Base-by-base conservation (phyloP, 2,113 vertebrate species). In the Chelonoidis abingdonii region DNA sequence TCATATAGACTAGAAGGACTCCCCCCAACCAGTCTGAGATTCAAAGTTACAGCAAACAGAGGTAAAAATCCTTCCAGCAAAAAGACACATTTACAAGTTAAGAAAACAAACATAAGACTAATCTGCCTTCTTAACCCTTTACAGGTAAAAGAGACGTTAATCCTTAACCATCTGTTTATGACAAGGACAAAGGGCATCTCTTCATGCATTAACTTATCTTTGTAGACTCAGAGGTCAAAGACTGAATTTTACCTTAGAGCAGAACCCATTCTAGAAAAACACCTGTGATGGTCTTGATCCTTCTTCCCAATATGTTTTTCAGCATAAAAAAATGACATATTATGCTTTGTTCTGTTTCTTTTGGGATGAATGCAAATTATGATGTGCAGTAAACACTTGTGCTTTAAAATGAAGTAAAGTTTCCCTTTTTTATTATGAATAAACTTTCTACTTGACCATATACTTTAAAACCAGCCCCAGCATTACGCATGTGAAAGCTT, bases 401-500 rank as follows among this genome's bases (percentile, higher is more conserved):
- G 86, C 16, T 87, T 90, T 35, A 92, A 96, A 85, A 38, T 62
- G 69, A 92, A 94, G 80, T 29, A 78, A 69, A 50, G 87, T 87
- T 89, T 62, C 52, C 80, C 80, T 65, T 89, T 84, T 11, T 8
- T 80, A 6, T 3, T 54, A 93, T 90, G 84, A 96, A 84, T 0
- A 94, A 50, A 52, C 29, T 7, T 91, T 93, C 93, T 95, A 92
- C 95, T 86, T 27, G 78, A 86, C 90, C 94, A 92, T 92, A 89
- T 92, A 92, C 93, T 96, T 95, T 93, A 94, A 95, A 94, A 81
- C 85, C 72, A 94, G 83, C 78, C 90, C 88, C 59, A 80, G 88
- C 92, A 96, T 95, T 92, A 92, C 92, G 83, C 69, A 24, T 88
- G 87, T 97, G 94, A 96, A 94, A 95, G 85, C 80, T 56, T 41